Conservation (phyloP, 2,797 vertebrate species). For the Rhinichthys osculus region DNA sequence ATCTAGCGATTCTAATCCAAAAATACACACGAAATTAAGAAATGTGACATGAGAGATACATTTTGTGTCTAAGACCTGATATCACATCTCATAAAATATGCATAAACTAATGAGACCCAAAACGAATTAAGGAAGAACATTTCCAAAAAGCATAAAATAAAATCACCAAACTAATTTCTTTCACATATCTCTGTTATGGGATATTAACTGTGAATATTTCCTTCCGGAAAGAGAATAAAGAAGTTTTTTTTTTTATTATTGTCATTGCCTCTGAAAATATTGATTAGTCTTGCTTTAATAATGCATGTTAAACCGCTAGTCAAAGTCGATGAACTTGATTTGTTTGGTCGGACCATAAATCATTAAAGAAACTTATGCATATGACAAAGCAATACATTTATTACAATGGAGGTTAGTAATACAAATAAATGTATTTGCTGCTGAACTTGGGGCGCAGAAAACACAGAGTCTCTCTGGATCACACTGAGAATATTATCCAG, state of each 20-base stretch:
- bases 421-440: background rate
- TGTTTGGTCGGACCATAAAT: background rate
- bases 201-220: background rate
- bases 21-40: slow-evolving; percentile 17
- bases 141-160: slow-evolving; percentile 35
- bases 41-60: slow-evolving; percentile 40
- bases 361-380: background rate
- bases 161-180: slow-evolving; percentile 29
- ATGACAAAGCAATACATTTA: background rate
- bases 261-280: slow-evolving; percentile 23
- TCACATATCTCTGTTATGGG: background rate
- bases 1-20: background rate
- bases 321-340: background rate
- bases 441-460: background rate
- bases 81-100: slow-evolving; percentile 55
- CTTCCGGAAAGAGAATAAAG: background rate
- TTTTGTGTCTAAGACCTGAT: slow-evolving; percentile 1
- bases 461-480: background rate
- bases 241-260: background rate
- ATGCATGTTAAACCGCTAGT: slow-evolving; percentile 1
- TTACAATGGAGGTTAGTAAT: slow-evolving; percentile 1
- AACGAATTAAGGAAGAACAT: slow-evolving; percentile 42
- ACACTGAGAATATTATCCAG: background rate
- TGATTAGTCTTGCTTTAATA: slow-evolving; percentile 24
- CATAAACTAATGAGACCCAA: slow-evolving; percentile 44